phyloP scores from a whole-genome alignment of 2,888 invertebrate genomes.

The Creontiades dilutus region DNA sequence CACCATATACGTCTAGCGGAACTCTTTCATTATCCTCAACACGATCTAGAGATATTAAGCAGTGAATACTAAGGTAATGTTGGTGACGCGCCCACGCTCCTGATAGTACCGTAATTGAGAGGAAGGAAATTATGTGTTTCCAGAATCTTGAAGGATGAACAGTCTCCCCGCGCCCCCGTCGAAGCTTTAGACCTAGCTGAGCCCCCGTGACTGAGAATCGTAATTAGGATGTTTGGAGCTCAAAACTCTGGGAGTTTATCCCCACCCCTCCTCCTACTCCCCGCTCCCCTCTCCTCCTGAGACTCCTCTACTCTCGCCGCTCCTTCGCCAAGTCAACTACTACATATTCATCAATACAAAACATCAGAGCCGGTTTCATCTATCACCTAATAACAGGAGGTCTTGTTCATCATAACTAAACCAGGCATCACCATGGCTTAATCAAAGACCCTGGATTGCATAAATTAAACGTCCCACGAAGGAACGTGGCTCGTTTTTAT shows the following conservation, averaged over 20 bases:
- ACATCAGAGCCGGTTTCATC: slow-evolving; percentile 66
- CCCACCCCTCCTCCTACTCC: not conserved
- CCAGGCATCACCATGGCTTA: slow-evolving; percentile 59
- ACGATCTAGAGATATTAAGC: not conserved
- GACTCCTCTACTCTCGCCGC: not conserved
- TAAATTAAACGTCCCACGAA: slow-evolving; percentile 8
- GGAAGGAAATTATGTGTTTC: not conserved
- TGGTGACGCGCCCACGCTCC: not conserved
- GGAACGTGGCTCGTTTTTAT: not conserved
- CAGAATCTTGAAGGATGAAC: slow-evolving; percentile 6
- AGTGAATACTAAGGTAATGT: not conserved
- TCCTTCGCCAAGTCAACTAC: slow-evolving; percentile 56
- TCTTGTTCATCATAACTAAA: slow-evolving; percentile 63
- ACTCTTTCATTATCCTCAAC: not conserved
- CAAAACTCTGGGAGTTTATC: slow-evolving; percentile 59
- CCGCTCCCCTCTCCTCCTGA: no score
- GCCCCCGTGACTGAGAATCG: slow-evolving; percentile 66
- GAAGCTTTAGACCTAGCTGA: slow-evolving; percentile 42
- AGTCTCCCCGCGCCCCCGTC: not conserved
- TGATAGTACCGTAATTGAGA: slow-evolving; percentile 17
- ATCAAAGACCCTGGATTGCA: slow-evolving; percentile 56
- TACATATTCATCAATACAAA: slow-evolving; percentile 66
- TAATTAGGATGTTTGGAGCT: slow-evolving; percentile 65
- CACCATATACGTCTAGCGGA: no score
- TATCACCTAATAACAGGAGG: slow-evolving; percentile 65